phyloP scores from a whole-genome alignment of 2,797 vertebrate genomes.

The Ctenosaura bakeri region DNA sequence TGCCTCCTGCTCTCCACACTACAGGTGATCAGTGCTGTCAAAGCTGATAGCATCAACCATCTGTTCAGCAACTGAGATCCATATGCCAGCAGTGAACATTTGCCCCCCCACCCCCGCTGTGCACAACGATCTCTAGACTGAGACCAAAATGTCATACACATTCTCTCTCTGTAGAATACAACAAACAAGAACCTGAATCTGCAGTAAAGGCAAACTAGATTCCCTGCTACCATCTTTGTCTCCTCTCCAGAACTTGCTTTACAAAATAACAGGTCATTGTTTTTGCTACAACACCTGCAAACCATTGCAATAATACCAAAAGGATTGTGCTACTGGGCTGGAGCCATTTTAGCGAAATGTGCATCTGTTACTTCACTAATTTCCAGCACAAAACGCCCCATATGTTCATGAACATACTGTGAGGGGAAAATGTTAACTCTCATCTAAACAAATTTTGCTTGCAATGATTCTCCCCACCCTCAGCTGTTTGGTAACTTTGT shows the following conservation, averaged over 20 bases:
- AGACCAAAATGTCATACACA: neutral
- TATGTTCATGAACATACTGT: neutral
- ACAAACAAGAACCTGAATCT: neutral
- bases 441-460: neutral
- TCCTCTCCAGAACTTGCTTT: neutral
- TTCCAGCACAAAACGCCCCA: conserved; percentile 13
- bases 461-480: neutral
- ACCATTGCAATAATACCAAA: neutral
- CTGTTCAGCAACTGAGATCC: neutral
- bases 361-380: conserved; percentile 23
- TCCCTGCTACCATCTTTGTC: neutral
- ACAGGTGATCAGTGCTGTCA: neutral
- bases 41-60: conserved; percentile 4
- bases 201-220: neutral
- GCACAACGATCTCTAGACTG: neutral
- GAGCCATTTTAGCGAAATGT: conserved; percentile 30
- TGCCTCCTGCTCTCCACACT: neutral
- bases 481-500: neutral
- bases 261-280: neutral
- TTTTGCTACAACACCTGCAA: neutral
- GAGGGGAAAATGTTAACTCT: neutral
- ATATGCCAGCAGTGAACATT: conserved; percentile 8
- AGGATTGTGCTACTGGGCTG: neutral
- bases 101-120: neutral
- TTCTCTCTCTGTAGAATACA: neutral